Evolutionary conservation across 2,888 invertebrate genomes (phyloP).

Genomic region (Selenia dentaria): DNA sequence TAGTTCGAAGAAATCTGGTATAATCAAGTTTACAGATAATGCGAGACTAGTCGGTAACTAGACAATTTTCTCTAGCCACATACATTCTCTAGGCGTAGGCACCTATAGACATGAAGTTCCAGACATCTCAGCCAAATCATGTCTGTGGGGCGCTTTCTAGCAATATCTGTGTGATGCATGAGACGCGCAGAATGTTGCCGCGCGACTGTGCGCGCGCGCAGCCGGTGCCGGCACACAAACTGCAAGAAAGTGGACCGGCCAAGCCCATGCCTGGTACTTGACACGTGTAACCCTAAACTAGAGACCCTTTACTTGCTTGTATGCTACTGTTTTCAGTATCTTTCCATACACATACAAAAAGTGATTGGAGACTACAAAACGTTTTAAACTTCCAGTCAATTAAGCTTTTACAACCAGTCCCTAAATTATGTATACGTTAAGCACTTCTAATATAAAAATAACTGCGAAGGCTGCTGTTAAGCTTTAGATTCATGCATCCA

Average conservation of each 20-base stretch:
- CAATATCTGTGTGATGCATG: constrained; percentile 61
- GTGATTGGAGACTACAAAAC: constrained; percentile 9
- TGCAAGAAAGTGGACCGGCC: constrained; percentile 66
- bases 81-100: neutral
- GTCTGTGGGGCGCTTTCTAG: constrained; percentile 65
- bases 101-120: constrained; percentile 39
- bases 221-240: constrained; percentile 54
- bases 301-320: constrained; percentile 26
- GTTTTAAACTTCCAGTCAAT: neutral
- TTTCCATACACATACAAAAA: neutral
- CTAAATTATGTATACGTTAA: too few relatives aligned
- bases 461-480: constrained; percentile 10
- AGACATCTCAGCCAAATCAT: constrained; percentile 48
- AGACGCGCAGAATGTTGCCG: constrained; percentile 46
- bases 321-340: constrained; percentile 1
- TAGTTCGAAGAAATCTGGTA: constrained; percentile 17
- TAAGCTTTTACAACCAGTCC: neutral
- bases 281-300: constrained; percentile 39
- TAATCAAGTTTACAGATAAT: constrained; percentile 14
- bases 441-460: too few relatives aligned
- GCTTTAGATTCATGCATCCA: constrained; percentile 1
- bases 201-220: constrained; percentile 41
- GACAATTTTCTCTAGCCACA: constrained; percentile 31
- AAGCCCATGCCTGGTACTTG: constrained; percentile 39
- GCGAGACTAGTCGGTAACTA: constrained; percentile 18